A percentile compares a stretch with the other conserved stretches of the same genome.
Conservation (phyloP, 2,113 vertebrate genomes). For the Apus apus region DNA sequence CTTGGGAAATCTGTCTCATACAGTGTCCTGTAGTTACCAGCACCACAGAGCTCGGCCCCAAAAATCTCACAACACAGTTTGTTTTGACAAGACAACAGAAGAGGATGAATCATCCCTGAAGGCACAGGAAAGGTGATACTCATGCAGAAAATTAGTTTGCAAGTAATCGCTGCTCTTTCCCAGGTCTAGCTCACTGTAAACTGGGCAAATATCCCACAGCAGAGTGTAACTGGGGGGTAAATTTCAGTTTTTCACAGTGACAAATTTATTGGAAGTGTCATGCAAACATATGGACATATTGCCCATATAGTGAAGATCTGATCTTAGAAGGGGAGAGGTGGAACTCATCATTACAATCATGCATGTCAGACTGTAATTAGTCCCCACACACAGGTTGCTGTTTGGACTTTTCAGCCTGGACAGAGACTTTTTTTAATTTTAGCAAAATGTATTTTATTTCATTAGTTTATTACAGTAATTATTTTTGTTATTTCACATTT, state of each 20-base stretch:
- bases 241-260: neutral
- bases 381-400: neutral
- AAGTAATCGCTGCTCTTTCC: neutral
- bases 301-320: neutral
- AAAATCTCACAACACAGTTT: neutral
- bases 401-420: neutral
- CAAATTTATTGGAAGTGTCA: neutral
- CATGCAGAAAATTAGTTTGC: neutral
- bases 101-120: neutral
- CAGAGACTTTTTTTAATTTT: neutral
- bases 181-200: neutral
- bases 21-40: rapidly evolving
- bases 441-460: constrained; percentile 15
- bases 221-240: neutral
- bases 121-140: neutral
- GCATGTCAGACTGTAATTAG: neutral
- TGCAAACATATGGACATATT: neutral
- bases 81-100: neutral
- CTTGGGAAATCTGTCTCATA: neutral
- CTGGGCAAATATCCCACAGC: neutral
- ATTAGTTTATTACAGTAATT: constrained; percentile 33
- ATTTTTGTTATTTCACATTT: constrained; percentile 51
- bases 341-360: neutral
- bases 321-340: neutral
- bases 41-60: neutral